Evolutionary conservation across 2,113 vertebrate genomes (phyloP).

Genomic region (Amblyopsis rosae): DNA sequence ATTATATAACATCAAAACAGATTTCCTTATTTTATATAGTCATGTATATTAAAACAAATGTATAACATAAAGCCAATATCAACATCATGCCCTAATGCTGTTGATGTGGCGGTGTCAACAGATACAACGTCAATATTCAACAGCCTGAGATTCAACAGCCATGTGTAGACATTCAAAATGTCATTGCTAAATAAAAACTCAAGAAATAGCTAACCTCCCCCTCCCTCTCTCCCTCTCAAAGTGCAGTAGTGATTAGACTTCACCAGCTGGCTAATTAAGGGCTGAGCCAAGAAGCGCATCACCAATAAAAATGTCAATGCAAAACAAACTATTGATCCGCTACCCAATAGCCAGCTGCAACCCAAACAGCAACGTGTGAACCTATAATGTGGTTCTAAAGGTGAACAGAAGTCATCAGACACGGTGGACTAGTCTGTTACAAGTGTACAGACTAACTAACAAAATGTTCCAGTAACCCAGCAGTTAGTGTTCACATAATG

Average conservation of each 20-base stretch:
- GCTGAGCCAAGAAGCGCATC: constrained; percentile 12
- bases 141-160: background rate
- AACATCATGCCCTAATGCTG: background rate
- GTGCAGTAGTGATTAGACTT: constrained; percentile 17
- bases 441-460: background rate
- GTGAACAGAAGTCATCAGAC: background rate
- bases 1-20: too few species aligned
- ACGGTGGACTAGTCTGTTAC: background rate
- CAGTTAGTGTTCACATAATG: too few species aligned
- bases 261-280: constrained; percentile 19
- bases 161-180: background rate
- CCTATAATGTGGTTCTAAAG: constrained; percentile 35
- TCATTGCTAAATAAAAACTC: background rate
- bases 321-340: constrained; percentile 30
- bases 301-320: constrained; percentile 5
- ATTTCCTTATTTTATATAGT: too few species aligned
- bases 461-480: too few species aligned
- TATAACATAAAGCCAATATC: too few species aligned
- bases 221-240: background rate
- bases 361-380: constrained; percentile 19
- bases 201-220: background rate
- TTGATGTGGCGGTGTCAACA: background rate
- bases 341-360: constrained; percentile 24
- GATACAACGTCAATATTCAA: background rate
- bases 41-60: too few species aligned